Evolutionary conservation across 1,140 invertebrate species (phyloP).

Genomic region (Papilio helenus): DNA sequence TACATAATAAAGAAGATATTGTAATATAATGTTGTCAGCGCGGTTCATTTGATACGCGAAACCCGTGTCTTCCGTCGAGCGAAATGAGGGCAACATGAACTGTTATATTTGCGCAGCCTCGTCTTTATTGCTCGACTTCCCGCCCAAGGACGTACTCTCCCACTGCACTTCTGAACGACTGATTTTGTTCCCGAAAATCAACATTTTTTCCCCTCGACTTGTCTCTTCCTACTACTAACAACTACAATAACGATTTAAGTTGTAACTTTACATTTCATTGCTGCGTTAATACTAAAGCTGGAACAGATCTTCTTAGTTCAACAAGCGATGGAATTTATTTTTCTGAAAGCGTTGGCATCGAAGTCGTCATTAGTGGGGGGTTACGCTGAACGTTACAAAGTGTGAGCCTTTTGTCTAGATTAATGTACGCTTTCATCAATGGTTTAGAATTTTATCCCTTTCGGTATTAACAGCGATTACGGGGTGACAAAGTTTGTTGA

Average conservation of each 20-base stretch:
- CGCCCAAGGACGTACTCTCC: slow-evolving; percentile 50
- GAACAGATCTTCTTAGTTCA: neutral
- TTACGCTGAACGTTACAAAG: slow-evolving; percentile 80
- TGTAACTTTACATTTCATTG: slow-evolving; percentile 49
- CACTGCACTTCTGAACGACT: slow-evolving; percentile 68
- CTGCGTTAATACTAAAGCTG: slow-evolving; percentile 29
- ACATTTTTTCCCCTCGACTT: slow-evolving; percentile 70
- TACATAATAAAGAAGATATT: neutral
- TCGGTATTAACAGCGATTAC: slow-evolving; percentile 39
- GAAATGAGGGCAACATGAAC: slow-evolving; percentile 27
- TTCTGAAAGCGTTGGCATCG: slow-evolving; percentile 41
- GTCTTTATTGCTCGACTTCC: slow-evolving; percentile 39
- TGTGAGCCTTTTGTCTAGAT: slow-evolving; percentile 80
- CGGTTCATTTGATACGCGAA: neutral
- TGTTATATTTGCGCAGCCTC: slow-evolving; percentile 30
- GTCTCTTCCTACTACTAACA: slow-evolving; percentile 49
- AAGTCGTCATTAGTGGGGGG: slow-evolving; percentile 57
- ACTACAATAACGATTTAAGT: slow-evolving; percentile 43
- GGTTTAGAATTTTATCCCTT: slow-evolving; percentile 25
- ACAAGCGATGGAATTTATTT: slow-evolving; percentile 57
- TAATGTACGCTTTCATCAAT: slow-evolving; percentile 53
- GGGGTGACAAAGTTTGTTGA: slow-evolving; percentile 22
- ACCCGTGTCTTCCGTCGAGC: neutral
- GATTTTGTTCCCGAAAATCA: slow-evolving; percentile 69
- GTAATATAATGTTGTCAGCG: neutral